These are phyloP conservation scores for Periophthalmus magnuspinnatus DNA, from an alignment of 2,797 vertebrate genomes.

Conservation along the genomic window DNA sequence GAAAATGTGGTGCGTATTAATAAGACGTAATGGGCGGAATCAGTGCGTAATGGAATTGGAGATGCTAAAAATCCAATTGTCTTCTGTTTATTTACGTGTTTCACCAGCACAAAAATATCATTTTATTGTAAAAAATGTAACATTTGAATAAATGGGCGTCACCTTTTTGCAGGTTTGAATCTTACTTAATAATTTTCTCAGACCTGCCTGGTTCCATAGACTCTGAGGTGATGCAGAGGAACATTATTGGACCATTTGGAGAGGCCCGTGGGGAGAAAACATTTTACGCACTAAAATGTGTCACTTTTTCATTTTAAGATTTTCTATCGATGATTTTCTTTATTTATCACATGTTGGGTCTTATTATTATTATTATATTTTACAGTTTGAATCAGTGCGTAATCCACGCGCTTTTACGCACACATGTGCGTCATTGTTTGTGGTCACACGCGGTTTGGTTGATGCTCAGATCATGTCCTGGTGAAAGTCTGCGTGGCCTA, in stretches of 20 bases:
- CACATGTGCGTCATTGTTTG: slow-evolving; percentile 26
- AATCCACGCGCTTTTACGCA: slow-evolving; percentile 21
- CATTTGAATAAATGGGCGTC: slow-evolving; percentile 63
- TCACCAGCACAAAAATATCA: slow-evolving; percentile 62
- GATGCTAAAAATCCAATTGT: slow-evolving; percentile 54
- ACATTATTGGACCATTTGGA: no score
- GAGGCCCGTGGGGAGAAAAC: no score
- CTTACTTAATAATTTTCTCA: not conserved
- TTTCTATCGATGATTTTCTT: not conserved
- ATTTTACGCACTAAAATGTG: no score
- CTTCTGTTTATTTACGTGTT: slow-evolving; percentile 44
- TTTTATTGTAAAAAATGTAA: slow-evolving; percentile 76
- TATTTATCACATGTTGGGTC: not conserved
- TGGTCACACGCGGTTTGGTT: slow-evolving; percentile 51
- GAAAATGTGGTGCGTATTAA: slow-evolving; percentile 52
- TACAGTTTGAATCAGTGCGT: slow-evolving; percentile 33
- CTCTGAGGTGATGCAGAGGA: no score
- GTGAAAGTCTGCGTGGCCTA: slow-evolving; percentile 55
- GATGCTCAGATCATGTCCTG: slow-evolving; percentile 50
- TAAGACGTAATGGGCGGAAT: slow-evolving; percentile 31
- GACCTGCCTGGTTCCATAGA: not conserved
- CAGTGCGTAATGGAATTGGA: slow-evolving; percentile 42
- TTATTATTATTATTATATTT: slow-evolving; percentile 11
- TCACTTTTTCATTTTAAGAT: not conserved
- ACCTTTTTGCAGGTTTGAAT: not conserved